These are phyloP conservation scores for Chalcis sispes DNA, from an alignment of 2,888 invertebrate species.

Conservation along the genomic window DNA sequence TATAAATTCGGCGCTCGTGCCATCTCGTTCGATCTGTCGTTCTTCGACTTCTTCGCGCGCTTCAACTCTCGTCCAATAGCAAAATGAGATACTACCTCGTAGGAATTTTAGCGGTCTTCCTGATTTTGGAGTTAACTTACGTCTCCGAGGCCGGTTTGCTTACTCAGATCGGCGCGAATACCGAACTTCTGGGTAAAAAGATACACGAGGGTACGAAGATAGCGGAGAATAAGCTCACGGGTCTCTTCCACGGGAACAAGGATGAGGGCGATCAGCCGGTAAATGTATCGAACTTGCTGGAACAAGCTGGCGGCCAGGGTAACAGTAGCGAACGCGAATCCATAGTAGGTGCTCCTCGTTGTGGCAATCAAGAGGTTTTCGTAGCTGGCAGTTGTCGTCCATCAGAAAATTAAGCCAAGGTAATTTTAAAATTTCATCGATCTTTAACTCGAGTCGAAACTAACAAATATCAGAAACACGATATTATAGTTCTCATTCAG, in stretches of 20 bases:
- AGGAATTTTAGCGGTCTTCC: neutral
- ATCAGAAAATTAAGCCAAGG: no score
- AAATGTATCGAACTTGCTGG: no score
- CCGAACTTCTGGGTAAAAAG: neutral
- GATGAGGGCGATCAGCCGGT: no score
- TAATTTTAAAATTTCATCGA: no score
- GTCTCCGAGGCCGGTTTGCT: slow-evolving; percentile 21
- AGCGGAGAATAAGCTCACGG: no score
- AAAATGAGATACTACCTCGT: neutral
- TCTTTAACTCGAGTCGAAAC: no score
- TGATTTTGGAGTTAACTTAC: neutral
- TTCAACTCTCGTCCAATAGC: neutral
- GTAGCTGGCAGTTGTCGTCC: neutral
- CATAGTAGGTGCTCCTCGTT: neutral
- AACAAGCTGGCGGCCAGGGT: no score
- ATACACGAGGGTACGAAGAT: neutral
- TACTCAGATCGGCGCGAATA: neutral
- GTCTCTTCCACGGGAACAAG: no score
- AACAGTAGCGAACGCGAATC: neutral
- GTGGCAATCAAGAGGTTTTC: neutral
- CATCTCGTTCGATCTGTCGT: no score
- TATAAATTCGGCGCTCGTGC: slow-evolving; percentile 42
- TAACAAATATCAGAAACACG: no score
- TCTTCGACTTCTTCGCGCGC: neutral
- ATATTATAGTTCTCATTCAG: no score